phyloP scores from a whole-genome alignment of 2,797 vertebrate species.

The Apogon talboti region DNA sequence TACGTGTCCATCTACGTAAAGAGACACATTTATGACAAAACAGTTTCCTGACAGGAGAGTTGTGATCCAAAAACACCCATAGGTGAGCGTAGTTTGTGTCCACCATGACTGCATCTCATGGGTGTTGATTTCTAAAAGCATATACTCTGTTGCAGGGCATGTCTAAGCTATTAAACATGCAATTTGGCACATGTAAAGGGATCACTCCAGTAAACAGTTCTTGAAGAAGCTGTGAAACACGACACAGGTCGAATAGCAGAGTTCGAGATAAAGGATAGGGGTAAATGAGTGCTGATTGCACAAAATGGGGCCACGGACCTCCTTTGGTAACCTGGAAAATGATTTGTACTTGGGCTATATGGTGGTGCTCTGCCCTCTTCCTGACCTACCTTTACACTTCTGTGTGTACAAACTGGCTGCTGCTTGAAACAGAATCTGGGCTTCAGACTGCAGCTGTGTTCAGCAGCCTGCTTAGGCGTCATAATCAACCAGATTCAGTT shows the following conservation, averaged over 20 bases:
- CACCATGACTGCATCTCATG: conserved; percentile 81
- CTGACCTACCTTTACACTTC: conserved; percentile 41
- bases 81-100: conserved; percentile 58
- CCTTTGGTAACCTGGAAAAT: conserved; percentile 58
- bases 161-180: conserved; percentile 82
- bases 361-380: conserved; percentile 33
- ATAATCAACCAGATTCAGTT: conserved; percentile 66
- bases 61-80: conserved; percentile 40
- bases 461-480: conserved; percentile 56
- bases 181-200: conserved; percentile 83
- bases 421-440: conserved; percentile 63
- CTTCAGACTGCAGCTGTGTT: conserved; percentile 56
- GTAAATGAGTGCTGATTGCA: conserved; percentile 74
- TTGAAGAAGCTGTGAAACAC: conserved; percentile 84
- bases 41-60: not conserved
- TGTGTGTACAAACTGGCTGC: conserved; percentile 47
- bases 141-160: conserved; percentile 75
- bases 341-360: conserved; percentile 69
- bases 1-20: conserved; percentile 1
- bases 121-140: conserved; percentile 87
- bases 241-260: conserved; percentile 82
- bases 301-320: conserved; percentile 63
- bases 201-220: conserved; percentile 83
- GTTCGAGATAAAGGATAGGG: conserved; percentile 81
- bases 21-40: conserved; percentile 13